Conservation (phyloP, 2,888 invertebrate genomes). For the Phragmatobia fuliginosa region DNA sequence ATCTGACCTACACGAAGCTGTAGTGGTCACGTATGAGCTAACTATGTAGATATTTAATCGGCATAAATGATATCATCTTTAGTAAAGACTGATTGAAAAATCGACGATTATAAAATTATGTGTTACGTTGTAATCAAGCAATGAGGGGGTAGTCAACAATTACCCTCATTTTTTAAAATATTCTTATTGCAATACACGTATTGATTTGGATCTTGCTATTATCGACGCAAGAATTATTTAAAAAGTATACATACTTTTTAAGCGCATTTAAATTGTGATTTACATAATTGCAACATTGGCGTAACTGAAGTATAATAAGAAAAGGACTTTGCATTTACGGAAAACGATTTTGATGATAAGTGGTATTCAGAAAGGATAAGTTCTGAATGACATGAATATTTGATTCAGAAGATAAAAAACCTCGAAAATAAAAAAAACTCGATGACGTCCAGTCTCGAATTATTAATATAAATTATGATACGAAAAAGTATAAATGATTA, state of each 20-base stretch:
- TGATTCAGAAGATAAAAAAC: too few relatives aligned
- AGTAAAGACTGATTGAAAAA: slow-evolving; percentile 41
- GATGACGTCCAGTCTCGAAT: too few relatives aligned
- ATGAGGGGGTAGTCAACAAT: too few relatives aligned
- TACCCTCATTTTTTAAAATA: too few relatives aligned
- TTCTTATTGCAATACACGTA: background rate
- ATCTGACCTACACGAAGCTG: background rate
- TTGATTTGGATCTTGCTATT: background rate
- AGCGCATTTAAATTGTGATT: slow-evolving; percentile 21
- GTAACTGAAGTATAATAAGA: background rate
- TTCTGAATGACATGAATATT: background rate
- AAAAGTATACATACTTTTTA: slow-evolving; percentile 9
- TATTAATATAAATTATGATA: too few relatives aligned
- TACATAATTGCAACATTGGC: slow-evolving; percentile 10
- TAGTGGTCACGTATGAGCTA: background rate
- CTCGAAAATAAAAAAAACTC: too few relatives aligned
- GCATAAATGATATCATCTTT: slow-evolving; percentile 33
- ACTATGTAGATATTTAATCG: background rate
- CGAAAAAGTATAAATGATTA: too few relatives aligned
- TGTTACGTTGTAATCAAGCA: background rate
- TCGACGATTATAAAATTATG: slow-evolving; percentile 28
- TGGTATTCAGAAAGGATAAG: background rate
- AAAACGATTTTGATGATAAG: background rate
- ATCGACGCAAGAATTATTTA: slow-evolving; percentile 6
- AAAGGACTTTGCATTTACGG: background rate